Conservation (phyloP, 2,797 vertebrate species). For the Pagetopsis macropterus region DNA sequence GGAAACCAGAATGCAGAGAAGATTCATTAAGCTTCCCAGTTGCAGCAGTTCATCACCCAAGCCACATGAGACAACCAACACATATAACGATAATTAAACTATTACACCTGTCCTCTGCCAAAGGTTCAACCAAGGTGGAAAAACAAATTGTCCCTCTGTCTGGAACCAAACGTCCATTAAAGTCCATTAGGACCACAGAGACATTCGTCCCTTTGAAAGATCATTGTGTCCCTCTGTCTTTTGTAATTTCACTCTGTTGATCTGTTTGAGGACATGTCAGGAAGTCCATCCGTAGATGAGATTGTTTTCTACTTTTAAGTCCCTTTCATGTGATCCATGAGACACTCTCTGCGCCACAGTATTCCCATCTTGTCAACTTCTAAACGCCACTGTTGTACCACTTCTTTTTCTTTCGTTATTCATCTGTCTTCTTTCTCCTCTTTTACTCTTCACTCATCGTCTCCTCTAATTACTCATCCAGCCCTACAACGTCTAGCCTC, state of each 20-base stretch:
- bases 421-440: neutral
- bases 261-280: slow-evolving; percentile 7
- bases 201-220: slow-evolving; percentile 30
- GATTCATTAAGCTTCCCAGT: slow-evolving; percentile 37
- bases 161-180: slow-evolving; percentile 65
- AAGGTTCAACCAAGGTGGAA: slow-evolving; percentile 62
- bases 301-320: slow-evolving; percentile 9
- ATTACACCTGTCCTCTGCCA: slow-evolving; percentile 48
- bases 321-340: slow-evolving; percentile 16
- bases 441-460: slow-evolving; percentile 18
- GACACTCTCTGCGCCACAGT: slow-evolving; percentile 11
- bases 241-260: slow-evolving; percentile 29
- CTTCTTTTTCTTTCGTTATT: neutral
- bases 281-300: slow-evolving; percentile 7
- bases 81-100: slow-evolving; percentile 55
- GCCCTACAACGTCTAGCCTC: slow-evolving; percentile 13
- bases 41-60: slow-evolving; percentile 33
- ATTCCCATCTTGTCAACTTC: neutral
- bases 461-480: slow-evolving; percentile 40
- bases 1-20: slow-evolving; percentile 17
- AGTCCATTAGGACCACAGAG: slow-evolving; percentile 47
- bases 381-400: neutral
- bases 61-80: slow-evolving; percentile 35
- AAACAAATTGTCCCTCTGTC: slow-evolving; percentile 50
- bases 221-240: slow-evolving; percentile 39